Conservation (phyloP, 1,140 invertebrate genomes). For the Psilanteris sp. region DNA sequence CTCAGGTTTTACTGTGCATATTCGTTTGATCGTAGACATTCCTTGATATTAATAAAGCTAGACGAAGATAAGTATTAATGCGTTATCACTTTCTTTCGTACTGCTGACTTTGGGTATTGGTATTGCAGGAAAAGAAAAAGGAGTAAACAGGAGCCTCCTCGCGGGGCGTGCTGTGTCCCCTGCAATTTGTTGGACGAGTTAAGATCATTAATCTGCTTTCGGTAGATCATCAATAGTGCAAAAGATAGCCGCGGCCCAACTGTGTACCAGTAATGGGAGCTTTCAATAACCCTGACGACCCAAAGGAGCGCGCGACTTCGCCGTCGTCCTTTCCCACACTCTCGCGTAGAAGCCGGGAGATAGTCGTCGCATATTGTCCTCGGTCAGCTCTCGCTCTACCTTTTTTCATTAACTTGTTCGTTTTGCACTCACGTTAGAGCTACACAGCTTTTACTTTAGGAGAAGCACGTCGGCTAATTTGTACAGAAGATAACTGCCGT, state of each 20-base stretch:
- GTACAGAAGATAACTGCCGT: slow-evolving; percentile 75
- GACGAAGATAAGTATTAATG: slow-evolving; percentile 5
- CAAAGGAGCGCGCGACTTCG: slow-evolving; percentile 59
- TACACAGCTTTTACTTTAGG: slow-evolving; percentile 77
- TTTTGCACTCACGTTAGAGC: slow-evolving; percentile 68
- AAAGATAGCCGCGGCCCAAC: slow-evolving; percentile 75
- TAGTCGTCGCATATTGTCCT: slow-evolving; percentile 61
- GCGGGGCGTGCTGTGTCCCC: slow-evolving; percentile 53
- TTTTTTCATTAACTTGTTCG: slow-evolving; percentile 50
- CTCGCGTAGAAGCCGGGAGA: slow-evolving; percentile 45
- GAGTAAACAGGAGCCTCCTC: slow-evolving; percentile 29
- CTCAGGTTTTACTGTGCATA: too few relatives aligned
- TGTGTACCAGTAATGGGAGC: slow-evolving; percentile 79
- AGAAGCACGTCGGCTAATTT: slow-evolving; percentile 77
- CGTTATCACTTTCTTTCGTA: slow-evolving; percentile 19
- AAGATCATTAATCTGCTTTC: slow-evolving; percentile 77
- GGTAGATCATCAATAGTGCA: slow-evolving; percentile 78
- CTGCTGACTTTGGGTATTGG: slow-evolving; percentile 4
- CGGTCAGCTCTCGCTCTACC: slow-evolving; percentile 45
- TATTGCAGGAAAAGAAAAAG: slow-evolving; percentile 29
- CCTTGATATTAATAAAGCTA: background rate
- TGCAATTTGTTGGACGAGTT: slow-evolving; percentile 75
- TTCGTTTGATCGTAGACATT: too few relatives aligned
- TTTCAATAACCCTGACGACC: slow-evolving; percentile 76
- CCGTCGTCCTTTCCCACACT: slow-evolving; percentile 71